A percentile compares a stretch with the other conserved stretches of the same genome.
These are phyloP conservation scores for Meganola albula DNA, from an alignment of 2,888 invertebrate species.

Conservation along the genomic window DNA sequence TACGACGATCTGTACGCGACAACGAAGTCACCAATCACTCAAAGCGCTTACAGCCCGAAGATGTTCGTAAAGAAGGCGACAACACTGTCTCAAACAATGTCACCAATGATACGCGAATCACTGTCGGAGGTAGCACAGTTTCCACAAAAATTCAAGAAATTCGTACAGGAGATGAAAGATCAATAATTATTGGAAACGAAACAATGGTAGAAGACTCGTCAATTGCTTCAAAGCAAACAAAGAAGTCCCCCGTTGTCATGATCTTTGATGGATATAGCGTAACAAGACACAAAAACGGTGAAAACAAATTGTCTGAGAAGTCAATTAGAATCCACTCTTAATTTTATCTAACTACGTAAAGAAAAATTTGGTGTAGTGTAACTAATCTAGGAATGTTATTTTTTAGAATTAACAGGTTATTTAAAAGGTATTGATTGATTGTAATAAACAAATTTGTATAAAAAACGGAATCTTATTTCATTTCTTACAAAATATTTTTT, in stretches of 20 bases:
- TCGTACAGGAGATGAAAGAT: slow-evolving; percentile 59
- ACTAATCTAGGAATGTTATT: no score
- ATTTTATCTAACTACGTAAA: not conserved
- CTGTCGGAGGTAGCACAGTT: slow-evolving; percentile 57
- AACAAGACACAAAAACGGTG: slow-evolving; percentile 61
- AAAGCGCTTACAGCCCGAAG: slow-evolving; percentile 46
- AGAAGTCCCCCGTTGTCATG: slow-evolving; percentile 43
- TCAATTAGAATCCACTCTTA: slow-evolving; percentile 48
- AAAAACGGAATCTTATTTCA: no score
- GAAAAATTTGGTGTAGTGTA: not conserved
- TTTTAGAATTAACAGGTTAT: no score
- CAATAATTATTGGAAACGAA: slow-evolving; percentile 31
- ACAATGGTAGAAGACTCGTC: slow-evolving; percentile 22
- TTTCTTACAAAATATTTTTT: slow-evolving; percentile 26
- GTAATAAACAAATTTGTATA: no score
- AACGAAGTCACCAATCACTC: slow-evolving; percentile 36
- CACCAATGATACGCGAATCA: slow-evolving; percentile 63
- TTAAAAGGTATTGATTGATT: no score
- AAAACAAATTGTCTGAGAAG: slow-evolving; percentile 56
- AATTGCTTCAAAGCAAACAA: slow-evolving; percentile 24
- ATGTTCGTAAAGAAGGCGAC: slow-evolving; percentile 52
- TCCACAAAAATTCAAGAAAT: slow-evolving; percentile 59
- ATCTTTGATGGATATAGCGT: slow-evolving; percentile 70
- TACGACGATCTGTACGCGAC: slow-evolving; percentile 53
- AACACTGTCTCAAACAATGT: slow-evolving; percentile 47